phyloP scores from a whole-genome alignment of 2,113 vertebrate genomes.

The Mellivora capensis region DNA sequence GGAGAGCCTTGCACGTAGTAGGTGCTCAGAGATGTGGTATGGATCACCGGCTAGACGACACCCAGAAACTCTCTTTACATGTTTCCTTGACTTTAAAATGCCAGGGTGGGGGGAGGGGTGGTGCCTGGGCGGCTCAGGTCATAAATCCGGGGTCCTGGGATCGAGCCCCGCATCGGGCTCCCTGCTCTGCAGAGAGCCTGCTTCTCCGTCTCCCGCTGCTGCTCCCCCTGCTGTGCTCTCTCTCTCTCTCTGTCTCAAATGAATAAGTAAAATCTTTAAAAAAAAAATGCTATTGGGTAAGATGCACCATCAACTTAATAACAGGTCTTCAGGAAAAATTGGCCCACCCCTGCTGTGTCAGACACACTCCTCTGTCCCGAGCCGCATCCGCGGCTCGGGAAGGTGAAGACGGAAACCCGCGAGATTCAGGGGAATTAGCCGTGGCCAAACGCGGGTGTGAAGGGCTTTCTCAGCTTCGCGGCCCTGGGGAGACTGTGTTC shows the following conservation, averaged over 20 bases:
- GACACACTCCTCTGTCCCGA: accelerated
- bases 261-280: background rate
- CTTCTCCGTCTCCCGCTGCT: background rate
- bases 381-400: accelerated
- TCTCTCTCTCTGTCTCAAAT: no score
- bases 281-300: background rate
- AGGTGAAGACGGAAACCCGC: background rate
- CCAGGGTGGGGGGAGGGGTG: no score
- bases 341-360: accelerated
- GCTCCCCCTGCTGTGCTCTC: background rate
- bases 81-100: background rate
- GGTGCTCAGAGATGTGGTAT: accelerated
- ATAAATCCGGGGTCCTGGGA: background rate
- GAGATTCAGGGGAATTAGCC: background rate
- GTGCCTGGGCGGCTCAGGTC: no score
- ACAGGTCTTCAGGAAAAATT: background rate
- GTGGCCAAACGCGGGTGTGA: accelerated
- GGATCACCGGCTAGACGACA: background rate
- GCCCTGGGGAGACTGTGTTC: background rate
- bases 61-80: accelerated
- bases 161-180: background rate
- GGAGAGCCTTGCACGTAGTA: background rate
- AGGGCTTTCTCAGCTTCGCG: background rate
- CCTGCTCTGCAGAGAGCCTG: no score
- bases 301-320: background rate